Base-by-base conservation (phyloP, 2,113 vertebrate genomes). In the Pomatorhinus ruficollis region DNA sequence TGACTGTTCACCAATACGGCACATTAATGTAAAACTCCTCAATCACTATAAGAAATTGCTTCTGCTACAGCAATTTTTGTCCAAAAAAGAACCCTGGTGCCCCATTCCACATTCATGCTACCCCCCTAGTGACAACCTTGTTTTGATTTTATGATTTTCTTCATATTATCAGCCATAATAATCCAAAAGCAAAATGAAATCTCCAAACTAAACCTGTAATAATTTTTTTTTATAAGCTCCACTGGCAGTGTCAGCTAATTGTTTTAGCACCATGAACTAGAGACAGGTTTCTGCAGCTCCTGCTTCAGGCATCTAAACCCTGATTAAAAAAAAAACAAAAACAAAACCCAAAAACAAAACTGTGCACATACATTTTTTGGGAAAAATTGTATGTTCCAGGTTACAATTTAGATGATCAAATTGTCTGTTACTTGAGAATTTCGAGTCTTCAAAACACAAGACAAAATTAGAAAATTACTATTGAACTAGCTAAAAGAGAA, bases 291-390 rank as follows among this genome's bases (percentile, higher is more conserved):
- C 16, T 57, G 35, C n/a, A 75, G 42, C 10, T 42, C 52, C 52
- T 66, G 60, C 25, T 50, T 76, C 25, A 50, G 12, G 16, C 35
- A 57, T 76, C 35, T 42, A 75, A 85, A 21, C 13, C 15, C 19
- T 42, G 42, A 30, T n/a, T 39, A 0, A 1, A 5, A 21, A 40
- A 50, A 7, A 50, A 6, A 59, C 8, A 47, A 23, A 12, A 3
- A 39, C 37, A 47, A 23, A 49, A 14, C 4, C 16, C 19, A 45
- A 45, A 45, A 45, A 44, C 18, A 47, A 23, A 49, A 8, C 5
- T 19, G 19, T 14, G 25, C 19, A 68, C 9, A 57, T 44, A 53
- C 2, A 15, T 44, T 39, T 84, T 72, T 16, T 0, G 0, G 9
- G 28, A 3, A 23, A 28, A 91, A 64, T 6, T 10, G 5, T 68